Base-by-base conservation (phyloP, 2,113 vertebrate genomes). In the Zapornia atra region DNA sequence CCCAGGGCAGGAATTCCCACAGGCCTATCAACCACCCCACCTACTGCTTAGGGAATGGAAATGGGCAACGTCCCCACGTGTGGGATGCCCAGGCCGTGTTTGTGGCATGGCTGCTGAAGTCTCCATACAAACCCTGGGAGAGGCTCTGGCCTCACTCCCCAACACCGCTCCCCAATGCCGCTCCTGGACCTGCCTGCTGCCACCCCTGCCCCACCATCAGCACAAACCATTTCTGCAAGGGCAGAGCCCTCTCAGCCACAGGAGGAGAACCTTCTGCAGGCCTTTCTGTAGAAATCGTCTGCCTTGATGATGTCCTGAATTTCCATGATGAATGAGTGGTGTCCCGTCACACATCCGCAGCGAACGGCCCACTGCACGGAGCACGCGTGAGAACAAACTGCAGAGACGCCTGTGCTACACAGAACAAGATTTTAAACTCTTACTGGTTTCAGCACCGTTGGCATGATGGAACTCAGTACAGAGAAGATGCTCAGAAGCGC, bases 331-430 rank as follows among this genome's bases (percentile, higher is more conserved):
- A 76, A 71, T 0, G 3, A 71, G 34, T n/a, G 48, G 53, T 8
- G 65, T 6, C 14, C 31, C 18, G 4, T 6, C 2, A 1, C 0
- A 1, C 13, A 15, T 12, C 75, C 0, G 0, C 29, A 60, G 42
- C 0, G 0, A 64, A 22, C 1, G 3, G 44, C 59, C 31, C 33
- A 2, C 70, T 42, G 42, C 0, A 0, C 33, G 59, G 38, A 26
- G 26, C 13, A 13, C 1, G 2, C 8, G 9, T 3, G 20, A 26
- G 50, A 51, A 82, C 13, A 5, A 78, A 8, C 70, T 46, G n/a
- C 64, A 73, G 73, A 75, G 44, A 25, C 12, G 16, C 29, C 18
- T 83, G 60, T 16, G 5, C 31, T 50, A 11, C 48, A 46, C 16
- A 20, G 33, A 73, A 44, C 15, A 42, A 28, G 8, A 19, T 21